Conservation (phyloP, 2,113 vertebrate genomes). For the Pelvicachromis taeniatus region DNA sequence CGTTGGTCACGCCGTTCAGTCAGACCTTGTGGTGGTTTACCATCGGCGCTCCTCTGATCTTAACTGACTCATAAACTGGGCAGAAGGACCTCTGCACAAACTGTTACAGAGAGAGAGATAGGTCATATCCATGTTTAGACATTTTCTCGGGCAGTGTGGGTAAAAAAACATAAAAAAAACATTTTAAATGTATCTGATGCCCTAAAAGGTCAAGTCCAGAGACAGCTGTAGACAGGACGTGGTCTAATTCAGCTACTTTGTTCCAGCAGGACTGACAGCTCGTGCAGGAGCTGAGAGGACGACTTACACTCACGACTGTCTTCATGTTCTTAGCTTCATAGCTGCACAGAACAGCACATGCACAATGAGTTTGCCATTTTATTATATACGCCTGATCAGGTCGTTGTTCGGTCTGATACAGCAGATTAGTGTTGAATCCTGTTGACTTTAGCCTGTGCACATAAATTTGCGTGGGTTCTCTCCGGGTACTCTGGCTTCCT, state of each 20-base stretch:
- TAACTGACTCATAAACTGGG: background rate
- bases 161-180: background rate
- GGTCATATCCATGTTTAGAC: background rate
- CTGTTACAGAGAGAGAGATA: background rate
- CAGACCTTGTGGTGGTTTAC: background rate
- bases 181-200: background rate
- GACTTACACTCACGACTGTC: background rate
- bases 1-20: background rate
- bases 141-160: background rate
- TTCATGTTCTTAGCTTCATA: background rate
- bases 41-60: background rate
- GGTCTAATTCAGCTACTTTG: background rate
- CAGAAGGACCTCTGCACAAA: background rate
- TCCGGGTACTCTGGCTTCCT: no score
- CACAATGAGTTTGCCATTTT: background rate
- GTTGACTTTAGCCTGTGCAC: no score
- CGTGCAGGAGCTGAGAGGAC: background rate
- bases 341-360: background rate
- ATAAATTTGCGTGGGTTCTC: no score
- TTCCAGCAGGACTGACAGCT: background rate
- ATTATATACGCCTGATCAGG: no score
- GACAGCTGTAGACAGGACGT: accelerated
- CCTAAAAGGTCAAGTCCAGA: background rate
- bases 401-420: no score
- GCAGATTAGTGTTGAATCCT: no score